A percentile compares a stretch with the other conserved stretches of the same genome.
phyloP scores from a whole-genome alignment of 2,797 vertebrate genomes.

The Molossus molossus region DNA sequence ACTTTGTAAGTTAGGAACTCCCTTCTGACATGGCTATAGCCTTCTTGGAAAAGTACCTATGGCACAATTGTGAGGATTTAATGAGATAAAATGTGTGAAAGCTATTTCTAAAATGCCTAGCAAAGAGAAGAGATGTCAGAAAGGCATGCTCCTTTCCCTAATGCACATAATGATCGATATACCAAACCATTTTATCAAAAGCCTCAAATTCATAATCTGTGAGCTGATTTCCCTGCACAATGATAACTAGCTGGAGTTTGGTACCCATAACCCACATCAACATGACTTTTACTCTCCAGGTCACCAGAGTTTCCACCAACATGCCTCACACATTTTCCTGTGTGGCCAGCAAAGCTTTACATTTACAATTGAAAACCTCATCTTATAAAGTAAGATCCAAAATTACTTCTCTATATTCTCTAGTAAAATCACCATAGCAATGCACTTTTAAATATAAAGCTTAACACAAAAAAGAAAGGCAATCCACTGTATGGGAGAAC shows the following conservation, averaged over 20 bases:
- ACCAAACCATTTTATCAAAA: conserved; percentile 11
- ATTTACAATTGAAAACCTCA: conserved; percentile 8
- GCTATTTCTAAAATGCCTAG: conserved; percentile 1
- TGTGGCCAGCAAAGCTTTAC: not conserved
- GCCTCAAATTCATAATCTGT: not conserved
- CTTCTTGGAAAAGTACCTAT: not conserved
- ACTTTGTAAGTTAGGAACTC: not conserved
- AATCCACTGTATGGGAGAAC: too few species aligned
- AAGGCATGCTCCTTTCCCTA: not conserved
- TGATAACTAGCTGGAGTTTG: not conserved
- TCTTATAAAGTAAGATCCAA: not conserved
- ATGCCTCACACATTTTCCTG: not conserved
- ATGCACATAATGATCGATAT: not conserved
- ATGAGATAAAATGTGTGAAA: not conserved
- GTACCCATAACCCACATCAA: not conserved
- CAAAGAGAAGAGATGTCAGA: not conserved
- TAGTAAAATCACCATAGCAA: not conserved
- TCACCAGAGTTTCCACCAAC: not conserved
- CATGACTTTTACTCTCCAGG: not conserved
- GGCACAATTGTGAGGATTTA: conserved; percentile 2
- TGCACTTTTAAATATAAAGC: not conserved
- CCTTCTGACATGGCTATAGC: not conserved
- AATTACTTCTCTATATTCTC: not conserved
- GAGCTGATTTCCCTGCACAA: not conserved
- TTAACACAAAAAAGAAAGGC: too few species aligned